Percentiles rank a stretch among this genome's conserved stretches.
Conservation (phyloP, 1,140 invertebrate genomes). For the Asobara japonica region DNA sequence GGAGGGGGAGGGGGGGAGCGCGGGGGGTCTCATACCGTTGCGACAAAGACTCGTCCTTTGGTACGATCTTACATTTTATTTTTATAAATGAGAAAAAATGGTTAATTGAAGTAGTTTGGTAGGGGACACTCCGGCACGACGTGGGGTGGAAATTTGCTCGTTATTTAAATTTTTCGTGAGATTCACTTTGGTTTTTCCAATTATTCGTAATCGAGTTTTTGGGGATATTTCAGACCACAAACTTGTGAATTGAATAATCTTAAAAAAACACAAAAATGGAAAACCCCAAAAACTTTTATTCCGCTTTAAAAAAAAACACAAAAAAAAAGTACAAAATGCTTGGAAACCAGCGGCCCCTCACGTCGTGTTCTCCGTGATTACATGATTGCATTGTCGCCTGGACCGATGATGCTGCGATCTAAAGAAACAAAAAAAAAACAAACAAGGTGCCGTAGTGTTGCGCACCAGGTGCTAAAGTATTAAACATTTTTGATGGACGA, state of each 20-base stretch:
- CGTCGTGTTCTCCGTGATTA: neutral
- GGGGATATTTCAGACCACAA: too few species aligned
- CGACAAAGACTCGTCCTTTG: slow-evolving; percentile 57
- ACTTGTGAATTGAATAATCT: too few species aligned
- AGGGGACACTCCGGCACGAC: neutral
- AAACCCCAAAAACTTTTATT: neutral
- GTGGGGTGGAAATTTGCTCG: neutral
- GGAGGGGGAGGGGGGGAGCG: neutral
- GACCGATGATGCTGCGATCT: neutral
- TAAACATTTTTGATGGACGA: neutral
- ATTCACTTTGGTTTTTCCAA: neutral
- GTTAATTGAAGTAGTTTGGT: slow-evolving; percentile 25
- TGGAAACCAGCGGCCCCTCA: neutral
- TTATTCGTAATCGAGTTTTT: neutral
- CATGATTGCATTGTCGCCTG: neutral
- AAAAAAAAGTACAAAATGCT: slow-evolving; percentile 10
- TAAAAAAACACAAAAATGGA: neutral
- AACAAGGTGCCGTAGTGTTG: neutral
- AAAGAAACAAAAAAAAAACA: neutral
- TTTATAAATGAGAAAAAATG: slow-evolving; percentile 56
- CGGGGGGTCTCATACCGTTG: slow-evolving; percentile 31
- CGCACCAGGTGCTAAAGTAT: slow-evolving; percentile 14
- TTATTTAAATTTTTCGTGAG: neutral
- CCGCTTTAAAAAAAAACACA: neutral
- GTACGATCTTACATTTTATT: slow-evolving; percentile 67